Base-by-base conservation (phyloP, 2,797 vertebrate genomes). In the Euthynnus affinis region DNA sequence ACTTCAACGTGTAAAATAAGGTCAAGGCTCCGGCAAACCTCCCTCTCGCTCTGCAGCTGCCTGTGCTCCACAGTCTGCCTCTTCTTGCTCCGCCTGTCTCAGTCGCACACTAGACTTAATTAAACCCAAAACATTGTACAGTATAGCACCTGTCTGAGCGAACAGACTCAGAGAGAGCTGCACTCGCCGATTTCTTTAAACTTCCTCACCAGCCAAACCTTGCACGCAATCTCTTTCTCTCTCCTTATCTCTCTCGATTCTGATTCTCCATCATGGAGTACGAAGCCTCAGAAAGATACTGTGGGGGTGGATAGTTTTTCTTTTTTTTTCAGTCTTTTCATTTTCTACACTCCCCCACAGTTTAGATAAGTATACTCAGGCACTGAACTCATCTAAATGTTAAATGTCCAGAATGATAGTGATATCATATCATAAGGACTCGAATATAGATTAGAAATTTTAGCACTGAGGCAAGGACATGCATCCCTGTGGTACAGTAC, bases 1-100 rank as follows among this genome's bases (percentile, higher is more conserved):
- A 88, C 89, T 90, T 94, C 92, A 94, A 91, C 83, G 80, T 91
- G 87, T 89, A 85, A 91, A 94, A 94, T 92, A 93, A 94, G 92
- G 92, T 93, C 93, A 94, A 67, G 80, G 81, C 85, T 92, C 71
- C 63, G 22, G 79, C 63, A 83, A 82, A 81, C 58, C 65, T 84
- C 71, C 18, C 83, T 81, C 82, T 80, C 75, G 69, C 72, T 74
- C 82, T 76, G 65, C 63, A 69, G 78, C 84, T 78, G 84, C 64
- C 81, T 76, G 32, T 37, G 69, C 85, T 80, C 76, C 23, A 61
- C 83, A 74, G 74, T 78, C 70, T 71, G 81, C 62, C 63, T 80
- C 84, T 74, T 68, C 71, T 56, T 68, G 61, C 73, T 84, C 59
- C 6, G 44, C 71, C 59, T 53, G 61, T 76, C 64, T 86, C 75